Conservation (phyloP, 2,113 vertebrate genomes). For the Ciconia stormi region DNA sequence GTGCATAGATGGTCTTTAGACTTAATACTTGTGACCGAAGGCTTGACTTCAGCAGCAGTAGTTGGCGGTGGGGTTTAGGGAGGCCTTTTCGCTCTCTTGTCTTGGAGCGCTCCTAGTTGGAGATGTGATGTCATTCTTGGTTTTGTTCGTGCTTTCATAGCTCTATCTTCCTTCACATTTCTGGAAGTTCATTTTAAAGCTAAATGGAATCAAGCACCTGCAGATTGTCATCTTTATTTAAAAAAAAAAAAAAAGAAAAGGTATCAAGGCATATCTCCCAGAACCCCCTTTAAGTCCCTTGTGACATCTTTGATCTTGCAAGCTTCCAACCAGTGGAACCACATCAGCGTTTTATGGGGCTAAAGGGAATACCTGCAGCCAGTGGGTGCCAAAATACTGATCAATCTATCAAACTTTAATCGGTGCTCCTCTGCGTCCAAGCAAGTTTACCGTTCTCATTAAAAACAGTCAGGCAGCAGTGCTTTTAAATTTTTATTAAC, state of each 20-base stretch:
- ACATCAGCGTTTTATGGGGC: fast-evolving
- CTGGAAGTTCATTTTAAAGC: background rate
- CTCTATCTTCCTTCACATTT: background rate
- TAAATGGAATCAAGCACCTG: background rate
- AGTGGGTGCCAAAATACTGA: background rate
- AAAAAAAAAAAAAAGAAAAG: background rate
- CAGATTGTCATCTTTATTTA: background rate
- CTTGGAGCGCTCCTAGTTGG: background rate
- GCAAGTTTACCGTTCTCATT: background rate
- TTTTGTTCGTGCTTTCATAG: background rate
- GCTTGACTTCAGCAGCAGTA: background rate
- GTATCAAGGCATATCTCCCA: background rate
- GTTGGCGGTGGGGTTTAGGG: background rate
- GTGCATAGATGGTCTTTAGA: background rate
- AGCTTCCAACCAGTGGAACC: background rate
- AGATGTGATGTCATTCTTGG: fast-evolving
- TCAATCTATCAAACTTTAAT: background rate
- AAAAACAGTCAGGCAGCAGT: background rate
- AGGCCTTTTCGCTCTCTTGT: background rate
- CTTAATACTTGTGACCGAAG: background rate
- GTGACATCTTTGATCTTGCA: background rate
- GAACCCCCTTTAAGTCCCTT: background rate
- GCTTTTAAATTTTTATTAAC: background rate
- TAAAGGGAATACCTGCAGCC: background rate
- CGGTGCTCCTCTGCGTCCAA: background rate